Evolutionary conservation across 92 coral and sea anemone species (phyloP).

Genomic region (Bergia sp.): DNA sequence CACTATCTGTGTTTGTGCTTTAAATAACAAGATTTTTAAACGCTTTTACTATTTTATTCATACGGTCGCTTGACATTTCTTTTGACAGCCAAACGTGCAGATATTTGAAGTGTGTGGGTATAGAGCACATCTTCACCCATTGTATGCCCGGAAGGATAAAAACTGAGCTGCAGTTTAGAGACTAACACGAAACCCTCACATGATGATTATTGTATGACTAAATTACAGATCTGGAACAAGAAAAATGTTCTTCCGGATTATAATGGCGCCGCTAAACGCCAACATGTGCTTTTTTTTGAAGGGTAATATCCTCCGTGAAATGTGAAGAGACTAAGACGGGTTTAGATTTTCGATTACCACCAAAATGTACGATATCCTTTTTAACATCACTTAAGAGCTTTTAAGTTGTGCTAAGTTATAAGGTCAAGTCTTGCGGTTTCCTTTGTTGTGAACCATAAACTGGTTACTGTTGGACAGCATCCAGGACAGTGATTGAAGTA

Average conservation of each 20-base stretch:
- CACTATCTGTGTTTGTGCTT: too few species aligned
- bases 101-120: conserved; percentile 30
- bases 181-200: not conserved
- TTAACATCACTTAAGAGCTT: conserved; percentile 18
- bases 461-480: not conserved
- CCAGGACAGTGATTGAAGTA: not conserved
- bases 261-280: not conserved
- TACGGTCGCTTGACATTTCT: not conserved
- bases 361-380: not conserved
- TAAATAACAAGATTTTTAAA: too few species aligned
- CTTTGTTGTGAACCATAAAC: not conserved
- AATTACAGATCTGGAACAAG: not conserved
- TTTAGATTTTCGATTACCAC: conserved; percentile 18
- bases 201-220: not conserved
- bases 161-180: not conserved
- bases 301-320: conserved; percentile 23
- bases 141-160: conserved; percentile 34
- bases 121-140: not conserved
- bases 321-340: not conserved
- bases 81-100: conserved; percentile 21
- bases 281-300: not conserved
- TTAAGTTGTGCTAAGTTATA: conserved; percentile 16
- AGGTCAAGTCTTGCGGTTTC: conserved; percentile 45
- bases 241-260: conserved; percentile 24
- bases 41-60: not conserved